Evolutionary conservation across 2,113 vertebrate species (phyloP), one percentile per base, ranked within the genome.

Genomic region (Scartelaos histophorus): DNA sequence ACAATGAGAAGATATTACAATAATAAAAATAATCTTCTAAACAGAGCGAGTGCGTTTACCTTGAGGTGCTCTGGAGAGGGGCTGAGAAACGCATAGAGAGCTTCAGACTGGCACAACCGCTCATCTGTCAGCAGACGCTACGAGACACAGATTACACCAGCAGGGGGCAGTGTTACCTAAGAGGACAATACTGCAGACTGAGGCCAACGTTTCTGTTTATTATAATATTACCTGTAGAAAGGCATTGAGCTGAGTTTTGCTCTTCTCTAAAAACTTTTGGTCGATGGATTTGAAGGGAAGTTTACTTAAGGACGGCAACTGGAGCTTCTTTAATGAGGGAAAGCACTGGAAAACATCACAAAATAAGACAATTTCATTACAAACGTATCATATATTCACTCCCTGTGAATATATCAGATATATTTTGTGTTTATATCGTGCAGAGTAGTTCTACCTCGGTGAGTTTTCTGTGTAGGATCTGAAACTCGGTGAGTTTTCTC

Each of bases 251-350:
- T 99, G 98, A 56, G 93, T 97, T 93, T 96, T 99, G 80, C 97
- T 98, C 89, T 99, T 99, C 71, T 98, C 97, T 83, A 99, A 91
- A 81, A 99, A 99, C 83, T 98, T 99, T 83, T 98, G 97, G 92
- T 99, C 98, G 74, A 99, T 73, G 62, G 98, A 98, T 92, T 98
- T 99, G 93, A 99, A 99, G 80, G 98, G 98, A 82, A 99, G 95
- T 91, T 99, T 99, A 87, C 98, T 99, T 81, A 99, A 93, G 4
- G 98, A 98, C 74, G 98, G 98, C 87, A 99, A 91, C 93, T 99
- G 98, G 83, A 97, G 93, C 91, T 99, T 99, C 93, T 99, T 99
- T 92, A 99, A 87, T 10, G 94, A 96, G 0, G 97, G 96, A 71
- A 98, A 97, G 91, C 97, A 99, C 98, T 99, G 90, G 29, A 64